Percentiles rank a stretch among this genome's conserved stretches.
phyloP scores from a whole-genome alignment of 92 coral and sea anemone genomes.

The Siderastrea siderea region DNA sequence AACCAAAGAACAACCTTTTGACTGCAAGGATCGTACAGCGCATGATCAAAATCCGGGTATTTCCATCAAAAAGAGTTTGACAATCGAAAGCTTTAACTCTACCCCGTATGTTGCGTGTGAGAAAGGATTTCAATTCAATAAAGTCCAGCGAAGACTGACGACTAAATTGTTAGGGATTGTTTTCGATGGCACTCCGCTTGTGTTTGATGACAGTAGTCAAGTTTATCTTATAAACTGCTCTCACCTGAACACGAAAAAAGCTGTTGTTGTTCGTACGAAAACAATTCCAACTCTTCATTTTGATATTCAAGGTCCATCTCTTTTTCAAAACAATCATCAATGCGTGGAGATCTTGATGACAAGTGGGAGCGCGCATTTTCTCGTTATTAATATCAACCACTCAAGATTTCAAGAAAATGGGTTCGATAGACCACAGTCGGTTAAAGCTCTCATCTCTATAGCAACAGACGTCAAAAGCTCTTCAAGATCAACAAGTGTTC shows the following conservation, averaged over 20 bases:
- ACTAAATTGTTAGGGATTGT: conserved; percentile 20
- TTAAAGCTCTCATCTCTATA: conserved; percentile 19
- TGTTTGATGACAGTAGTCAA: conserved; percentile 15
- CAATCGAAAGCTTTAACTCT: conserved; percentile 10
- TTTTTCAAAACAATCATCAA: conserved; percentile 22
- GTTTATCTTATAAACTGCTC: conserved; percentile 36
- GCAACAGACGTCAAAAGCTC: background rate
- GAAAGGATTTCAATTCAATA: conserved; percentile 27
- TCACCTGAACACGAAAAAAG: background rate
- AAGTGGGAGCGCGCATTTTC: background rate
- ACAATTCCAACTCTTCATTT: conserved; percentile 12
- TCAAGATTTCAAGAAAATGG: conserved; percentile 26
- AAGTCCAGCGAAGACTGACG: background rate
- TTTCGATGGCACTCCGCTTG: conserved; percentile 25
- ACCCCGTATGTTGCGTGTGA: conserved; percentile 21
- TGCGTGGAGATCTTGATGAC: conserved; percentile 21
- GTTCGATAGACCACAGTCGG: background rate
- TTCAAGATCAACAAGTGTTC: background rate
- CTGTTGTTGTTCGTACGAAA: background rate
- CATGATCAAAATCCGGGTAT: conserved; percentile 41
- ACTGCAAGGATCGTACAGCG: conserved; percentile 44
- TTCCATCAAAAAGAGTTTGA: conserved; percentile 37
- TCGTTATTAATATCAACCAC: background rate
- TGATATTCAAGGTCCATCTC: conserved; percentile 28
- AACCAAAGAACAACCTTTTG: conserved; percentile 59